Conservation (phyloP, 1,140 invertebrate species). For the Andrena cerasifolii region DNA sequence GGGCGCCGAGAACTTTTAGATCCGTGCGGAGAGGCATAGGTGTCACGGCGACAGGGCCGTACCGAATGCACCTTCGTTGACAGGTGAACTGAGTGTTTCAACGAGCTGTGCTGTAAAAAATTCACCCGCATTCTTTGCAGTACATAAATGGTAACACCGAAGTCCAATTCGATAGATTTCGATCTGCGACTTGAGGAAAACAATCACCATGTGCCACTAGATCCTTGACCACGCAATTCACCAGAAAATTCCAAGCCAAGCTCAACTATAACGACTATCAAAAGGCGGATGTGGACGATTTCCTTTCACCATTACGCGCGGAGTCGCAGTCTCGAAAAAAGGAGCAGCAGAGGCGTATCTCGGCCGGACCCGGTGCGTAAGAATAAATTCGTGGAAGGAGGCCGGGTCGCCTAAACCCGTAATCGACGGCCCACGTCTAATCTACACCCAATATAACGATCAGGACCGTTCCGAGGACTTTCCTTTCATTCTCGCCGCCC, state of each 20-base stretch:
- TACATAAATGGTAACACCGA: no score
- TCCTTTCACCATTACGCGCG: neutral
- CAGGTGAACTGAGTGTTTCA: slow-evolving; percentile 26
- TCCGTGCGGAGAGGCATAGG: slow-evolving; percentile 45
- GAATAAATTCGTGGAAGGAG: slow-evolving; percentile 39
- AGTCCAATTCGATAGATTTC: no score
- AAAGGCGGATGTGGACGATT: slow-evolving; percentile 18
- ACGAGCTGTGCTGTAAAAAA: neutral
- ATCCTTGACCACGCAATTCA: no score
- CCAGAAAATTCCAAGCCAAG: no score
- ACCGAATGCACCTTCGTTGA: slow-evolving; percentile 33
- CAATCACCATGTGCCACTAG: no score
- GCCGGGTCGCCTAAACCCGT: slow-evolving; percentile 45
- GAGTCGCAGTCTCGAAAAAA: neutral
- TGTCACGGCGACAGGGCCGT: slow-evolving; percentile 48
- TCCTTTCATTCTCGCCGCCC: slow-evolving; percentile 45
- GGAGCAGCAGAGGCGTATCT: neutral
- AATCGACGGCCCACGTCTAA: slow-evolving; percentile 66
- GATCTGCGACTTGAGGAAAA: no score
- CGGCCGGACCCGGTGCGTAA: neutral
- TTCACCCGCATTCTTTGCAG: neutral
- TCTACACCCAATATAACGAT: slow-evolving; percentile 65
- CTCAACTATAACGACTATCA: neutral
- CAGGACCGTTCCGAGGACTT: slow-evolving; percentile 28
- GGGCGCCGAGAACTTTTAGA: slow-evolving; percentile 69